Base-by-base conservation (phyloP, 2,888 invertebrate genomes). In the Cerastis rubricosa region DNA sequence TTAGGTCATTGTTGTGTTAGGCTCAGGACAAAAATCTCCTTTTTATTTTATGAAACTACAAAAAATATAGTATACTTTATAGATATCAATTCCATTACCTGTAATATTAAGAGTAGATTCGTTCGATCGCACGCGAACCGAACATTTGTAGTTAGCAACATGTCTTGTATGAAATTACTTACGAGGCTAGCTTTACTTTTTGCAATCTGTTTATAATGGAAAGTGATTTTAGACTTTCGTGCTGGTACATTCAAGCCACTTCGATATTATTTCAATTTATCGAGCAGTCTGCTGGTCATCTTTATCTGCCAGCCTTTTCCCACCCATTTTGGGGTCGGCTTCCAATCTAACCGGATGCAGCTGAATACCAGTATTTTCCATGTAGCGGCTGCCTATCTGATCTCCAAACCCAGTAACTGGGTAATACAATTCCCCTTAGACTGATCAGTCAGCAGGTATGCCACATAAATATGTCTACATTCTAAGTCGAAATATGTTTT, bases 71-170 rank as follows among this genome's bases (percentile, higher is more conserved):
- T 29, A 66, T 73, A 74, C 43, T 54, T 67, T 64, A 59, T 74
- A 71, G 70, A 78, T 83, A 83, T 85, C 78, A 66, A 76, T 83
- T 78, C 83, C 66, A 85, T 78, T 74, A 84, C 69, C 82, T 51
- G 45, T 84, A 82, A 85, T 74, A 69, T 82, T 77, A 84, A 84
- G 47, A 80, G 71, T 83, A 83, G 66, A 74, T 80, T 74, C 70
- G 77, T 71, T 80, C 71, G 61, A 45, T 61, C 35, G 66, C 90
- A 89, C 88, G 90, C 90, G 85, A 90, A 84, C 79, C 35, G 80
- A 71, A 78, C 88, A 90, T 90, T 89, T 90, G 85, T 83, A 80
- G 88, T 85, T 84, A 79, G 65, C 83, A 70, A 81, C 74, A 83
- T 83, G 69, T 86, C 84, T 78, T 72, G 49, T 65, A 69, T 51